A percentile compares a stretch with the other conserved stretches of the same genome.
These are phyloP conservation scores for Dendronephthya gigantea DNA, from an alignment of 64 coral and sea anemone genomes.

Conservation along the genomic window DNA sequence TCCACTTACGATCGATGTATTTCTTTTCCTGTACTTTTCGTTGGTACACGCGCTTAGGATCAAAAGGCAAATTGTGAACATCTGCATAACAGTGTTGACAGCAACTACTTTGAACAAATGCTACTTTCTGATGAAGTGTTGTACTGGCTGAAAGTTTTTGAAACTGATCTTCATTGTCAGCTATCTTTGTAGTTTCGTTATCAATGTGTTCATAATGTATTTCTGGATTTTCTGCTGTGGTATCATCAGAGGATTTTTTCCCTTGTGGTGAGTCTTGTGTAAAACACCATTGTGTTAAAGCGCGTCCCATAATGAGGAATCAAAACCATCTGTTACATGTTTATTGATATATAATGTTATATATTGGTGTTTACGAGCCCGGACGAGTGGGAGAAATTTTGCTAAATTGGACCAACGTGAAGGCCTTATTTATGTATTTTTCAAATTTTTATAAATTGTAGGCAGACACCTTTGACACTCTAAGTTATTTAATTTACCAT, in stretches of 20 bases:
- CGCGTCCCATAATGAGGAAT: too few relatives aligned
- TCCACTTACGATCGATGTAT: not conserved
- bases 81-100: not conserved
- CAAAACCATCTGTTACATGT: too few relatives aligned
- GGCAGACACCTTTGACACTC: too few relatives aligned
- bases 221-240: not conserved
- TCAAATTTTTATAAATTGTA: too few relatives aligned
- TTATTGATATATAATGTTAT: too few relatives aligned
- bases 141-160: not conserved
- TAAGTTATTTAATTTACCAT: too few relatives aligned
- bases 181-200: not conserved
- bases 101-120: not conserved
- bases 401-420: too few relatives aligned
- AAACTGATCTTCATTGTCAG: not conserved
- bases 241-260: not conserved
- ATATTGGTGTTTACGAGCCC: too few relatives aligned
- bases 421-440: too few relatives aligned
- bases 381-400: too few relatives aligned
- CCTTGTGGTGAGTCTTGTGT: not conserved
- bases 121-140: not conserved
- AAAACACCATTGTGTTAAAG: too few relatives aligned
- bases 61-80: not conserved
- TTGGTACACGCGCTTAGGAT: not conserved
- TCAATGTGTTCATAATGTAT: not conserved
- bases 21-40: not conserved